Evolutionary conservation across 64 coral and sea anemone species (phyloP).

Genomic region (Hydrozoanthus tunicans): DNA sequence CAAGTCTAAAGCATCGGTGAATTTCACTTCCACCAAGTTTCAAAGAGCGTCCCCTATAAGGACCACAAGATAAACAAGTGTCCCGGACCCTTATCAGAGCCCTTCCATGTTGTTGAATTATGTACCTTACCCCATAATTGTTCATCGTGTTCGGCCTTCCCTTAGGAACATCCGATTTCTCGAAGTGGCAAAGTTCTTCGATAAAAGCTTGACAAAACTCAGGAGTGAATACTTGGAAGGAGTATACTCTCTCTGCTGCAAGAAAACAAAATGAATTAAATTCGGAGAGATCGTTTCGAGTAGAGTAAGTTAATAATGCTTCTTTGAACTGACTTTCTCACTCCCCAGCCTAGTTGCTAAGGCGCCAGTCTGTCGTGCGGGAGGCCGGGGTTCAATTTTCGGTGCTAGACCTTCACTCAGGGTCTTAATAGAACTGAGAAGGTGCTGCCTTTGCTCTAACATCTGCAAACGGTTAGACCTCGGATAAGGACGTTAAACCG

Average conservation of each 20-base stretch:
- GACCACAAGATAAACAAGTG: too few species aligned
- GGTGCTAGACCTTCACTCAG: too few species aligned
- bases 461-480: too few species aligned
- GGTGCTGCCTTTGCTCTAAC: too few species aligned
- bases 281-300: not conserved
- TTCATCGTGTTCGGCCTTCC: conserved; percentile 99
- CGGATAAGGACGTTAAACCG: too few species aligned
- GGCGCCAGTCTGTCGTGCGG: too few species aligned
- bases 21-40: not conserved
- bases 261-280: not conserved
- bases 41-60: not conserved
- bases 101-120: not conserved
- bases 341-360: too few species aligned
- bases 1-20: too few species aligned
- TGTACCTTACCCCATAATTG: conserved; percentile 85
- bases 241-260: conserved; percentile 74
- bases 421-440: too few species aligned
- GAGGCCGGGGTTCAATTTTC: too few species aligned
- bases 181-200: conserved; percentile 92
- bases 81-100: too few species aligned
- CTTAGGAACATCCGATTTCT: conserved; percentile 75
- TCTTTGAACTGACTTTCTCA: not conserved
- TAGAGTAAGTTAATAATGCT: not conserved
- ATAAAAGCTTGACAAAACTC: conserved; percentile 81
- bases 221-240: conserved; percentile 82